These are phyloP conservation scores for Leptodactylus fuscus DNA, from an alignment of 2,113 vertebrate genomes.

Conservation along the genomic window DNA sequence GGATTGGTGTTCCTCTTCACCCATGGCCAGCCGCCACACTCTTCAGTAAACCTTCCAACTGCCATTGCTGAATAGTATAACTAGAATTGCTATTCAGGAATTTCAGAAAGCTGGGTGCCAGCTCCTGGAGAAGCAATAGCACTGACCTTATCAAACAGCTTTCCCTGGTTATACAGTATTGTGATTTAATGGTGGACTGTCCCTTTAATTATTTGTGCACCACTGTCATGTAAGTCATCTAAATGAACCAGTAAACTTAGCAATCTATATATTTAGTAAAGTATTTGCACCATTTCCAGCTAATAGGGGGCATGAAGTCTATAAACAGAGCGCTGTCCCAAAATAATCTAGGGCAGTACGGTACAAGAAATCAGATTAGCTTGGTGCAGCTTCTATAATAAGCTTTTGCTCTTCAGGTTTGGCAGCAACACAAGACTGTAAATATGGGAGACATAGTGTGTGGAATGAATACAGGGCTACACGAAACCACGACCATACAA, in stretches of 20 bases:
- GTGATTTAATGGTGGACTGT: too few species aligned
- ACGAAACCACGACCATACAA: background rate
- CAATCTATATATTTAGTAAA: background rate
- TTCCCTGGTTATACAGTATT: too few species aligned
- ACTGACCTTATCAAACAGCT: too few species aligned
- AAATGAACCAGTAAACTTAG: background rate
- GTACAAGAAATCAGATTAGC: conserved; percentile 4
- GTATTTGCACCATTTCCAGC: background rate
- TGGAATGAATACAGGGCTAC: background rate
- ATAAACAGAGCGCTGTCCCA: background rate
- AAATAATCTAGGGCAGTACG: background rate
- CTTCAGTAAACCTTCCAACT: too few species aligned
- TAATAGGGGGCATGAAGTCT: background rate
- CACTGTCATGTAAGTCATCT: background rate
- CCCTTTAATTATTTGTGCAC: background rate
- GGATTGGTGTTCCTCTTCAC: too few species aligned
- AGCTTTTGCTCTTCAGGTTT: conserved; percentile 15
- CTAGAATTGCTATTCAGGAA: too few species aligned
- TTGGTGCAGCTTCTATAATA: background rate
- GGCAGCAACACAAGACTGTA: background rate
- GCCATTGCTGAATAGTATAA: too few species aligned
- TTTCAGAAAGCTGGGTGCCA: too few species aligned
- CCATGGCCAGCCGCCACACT: too few species aligned
- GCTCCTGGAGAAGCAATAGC: too few species aligned
- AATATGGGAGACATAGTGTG: background rate